Evolutionary conservation across 2,113 vertebrate species (phyloP), one percentile per base, ranked within the genome.

Genomic region (Pardalotus punctatus): DNA sequence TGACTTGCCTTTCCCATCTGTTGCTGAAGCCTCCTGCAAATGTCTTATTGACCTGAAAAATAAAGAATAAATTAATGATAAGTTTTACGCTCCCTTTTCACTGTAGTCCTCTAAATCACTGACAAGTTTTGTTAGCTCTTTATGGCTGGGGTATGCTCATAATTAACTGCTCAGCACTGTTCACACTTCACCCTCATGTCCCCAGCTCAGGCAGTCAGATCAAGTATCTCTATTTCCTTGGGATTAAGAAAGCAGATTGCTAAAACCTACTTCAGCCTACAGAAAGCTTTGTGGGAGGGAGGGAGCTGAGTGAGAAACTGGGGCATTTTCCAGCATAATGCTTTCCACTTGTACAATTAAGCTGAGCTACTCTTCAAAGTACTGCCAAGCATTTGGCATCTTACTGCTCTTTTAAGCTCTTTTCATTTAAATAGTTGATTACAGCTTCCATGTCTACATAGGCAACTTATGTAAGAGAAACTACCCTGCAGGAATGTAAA

Each of bases 11-110:
- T 99, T 99, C 42, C 99, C 99, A 92, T 99, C 98, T 88, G 98
- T 99, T 42, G 98, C 98, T 64, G 99, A 99, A 6, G 98, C 98
- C 95, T 99, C 98, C 90, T 99, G 98, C 90, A 99, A 98, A 93
- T 99, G 98, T 90, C 98, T 98, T 94, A 99, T 99, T 56, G 98
- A 99, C 99, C 99, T 99, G 89, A 79, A 97, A 97, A 93, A 93
- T 47, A 29, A 36, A 35, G 3, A 36, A 18, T 4, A 64, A 24
- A 56, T 93, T 27, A 81, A 60, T 29, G 51, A 0, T 25, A 36
- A 51, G 20, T 66, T 90, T 81, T 65, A 29, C 43, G 66, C 12
- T 81, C n/a, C 6, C 23, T 47, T 57, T 66, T 76, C 42, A 73
- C 40, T 47, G 62, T 12, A 84, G 36, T n/a, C 14, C 45, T 70